Conservation (phyloP, 2,113 vertebrate genomes). For the Phyllostomus discolor region DNA sequence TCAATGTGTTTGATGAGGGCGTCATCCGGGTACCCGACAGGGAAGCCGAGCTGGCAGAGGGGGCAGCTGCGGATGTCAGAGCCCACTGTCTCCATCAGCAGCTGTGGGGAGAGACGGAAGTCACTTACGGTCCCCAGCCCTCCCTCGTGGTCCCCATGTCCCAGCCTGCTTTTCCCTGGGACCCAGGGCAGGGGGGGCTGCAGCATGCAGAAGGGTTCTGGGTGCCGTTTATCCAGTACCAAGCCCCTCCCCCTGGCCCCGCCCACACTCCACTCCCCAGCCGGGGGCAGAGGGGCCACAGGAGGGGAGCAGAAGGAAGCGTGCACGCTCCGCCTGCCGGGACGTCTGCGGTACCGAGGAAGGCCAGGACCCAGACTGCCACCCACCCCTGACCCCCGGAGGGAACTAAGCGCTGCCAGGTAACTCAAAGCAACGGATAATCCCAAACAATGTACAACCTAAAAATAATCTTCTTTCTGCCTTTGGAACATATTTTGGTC, state of each 20-base stretch:
- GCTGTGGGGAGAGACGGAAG: constrained; percentile 76
- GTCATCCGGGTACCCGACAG: constrained; percentile 95
- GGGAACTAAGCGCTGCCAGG: not conserved
- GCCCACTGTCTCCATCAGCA: constrained; percentile 98
- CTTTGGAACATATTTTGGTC: constrained; percentile 7
- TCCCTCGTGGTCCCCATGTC: not conserved
- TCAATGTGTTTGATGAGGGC: constrained; percentile 99
- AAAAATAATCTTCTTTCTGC: constrained; percentile 2
- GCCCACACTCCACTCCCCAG: not conserved
- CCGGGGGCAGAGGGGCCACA: not conserved
- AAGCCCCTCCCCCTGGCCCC: not conserved
- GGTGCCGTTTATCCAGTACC: not conserved
- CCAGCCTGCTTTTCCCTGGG: not conserved
- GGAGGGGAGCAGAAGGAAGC: not conserved
- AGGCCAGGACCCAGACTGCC: not conserved
- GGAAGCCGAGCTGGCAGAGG: constrained; percentile 96
- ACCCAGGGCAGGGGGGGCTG: not conserved
- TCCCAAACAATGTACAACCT: not conserved
- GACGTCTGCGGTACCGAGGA: not conserved
- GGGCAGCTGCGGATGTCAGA: constrained; percentile 96
- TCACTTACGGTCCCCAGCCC: not conserved
- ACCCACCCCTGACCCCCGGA: too few species aligned
- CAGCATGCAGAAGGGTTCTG: not conserved
- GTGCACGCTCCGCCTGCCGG: not conserved
- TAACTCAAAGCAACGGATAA: not conserved